A percentile compares a stretch with the other conserved stretches of the same genome.
phyloP scores from a whole-genome alignment of 1,140 invertebrate species.

The Eurosta solidaginis region DNA sequence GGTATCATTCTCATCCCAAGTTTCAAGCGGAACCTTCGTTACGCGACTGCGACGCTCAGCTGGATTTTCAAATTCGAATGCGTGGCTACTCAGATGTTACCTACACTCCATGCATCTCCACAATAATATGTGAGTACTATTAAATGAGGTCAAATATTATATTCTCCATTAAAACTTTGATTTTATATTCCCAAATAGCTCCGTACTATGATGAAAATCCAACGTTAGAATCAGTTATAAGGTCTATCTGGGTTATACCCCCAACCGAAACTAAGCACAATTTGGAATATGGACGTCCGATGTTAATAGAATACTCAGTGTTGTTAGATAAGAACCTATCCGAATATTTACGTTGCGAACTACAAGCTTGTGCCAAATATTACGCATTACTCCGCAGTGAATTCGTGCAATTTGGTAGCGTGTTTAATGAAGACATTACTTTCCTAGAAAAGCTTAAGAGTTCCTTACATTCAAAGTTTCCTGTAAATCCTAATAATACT shows the following conservation, averaged over 20 bases:
- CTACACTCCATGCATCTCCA: conserved; percentile 89
- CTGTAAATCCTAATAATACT: conserved; percentile 68
- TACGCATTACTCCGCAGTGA: conserved; percentile 77
- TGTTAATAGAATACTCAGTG: conserved; percentile 85
- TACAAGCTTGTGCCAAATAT: conserved; percentile 84
- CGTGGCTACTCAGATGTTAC: conserved; percentile 85
- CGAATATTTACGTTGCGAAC: conserved; percentile 82
- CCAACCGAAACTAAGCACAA: conserved; percentile 87
- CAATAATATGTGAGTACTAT: conserved; percentile 81
- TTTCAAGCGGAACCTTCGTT: conserved; percentile 86
- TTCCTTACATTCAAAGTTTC: conserved; percentile 69
- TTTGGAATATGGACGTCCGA: conserved; percentile 84
- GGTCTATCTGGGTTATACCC: conserved; percentile 92
- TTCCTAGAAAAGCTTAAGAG: conserved; percentile 81
- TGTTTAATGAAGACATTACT: conserved; percentile 73
- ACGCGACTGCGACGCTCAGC: conserved; percentile 87
- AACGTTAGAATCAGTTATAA: conserved; percentile 78
- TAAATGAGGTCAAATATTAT: not conserved
- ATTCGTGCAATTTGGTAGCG: conserved; percentile 76
- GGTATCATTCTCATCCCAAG: conserved; percentile 96
- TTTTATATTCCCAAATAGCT: conserved; percentile 63
- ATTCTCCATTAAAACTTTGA: not conserved
- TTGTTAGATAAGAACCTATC: conserved; percentile 81
- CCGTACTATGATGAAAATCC: conserved; percentile 82
- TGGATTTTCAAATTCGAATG: conserved; percentile 95